A percentile compares a stretch with the other conserved stretches of the same genome.
phyloP scores from a whole-genome alignment of 2,113 vertebrate species.

The Heteronetta atricapilla region DNA sequence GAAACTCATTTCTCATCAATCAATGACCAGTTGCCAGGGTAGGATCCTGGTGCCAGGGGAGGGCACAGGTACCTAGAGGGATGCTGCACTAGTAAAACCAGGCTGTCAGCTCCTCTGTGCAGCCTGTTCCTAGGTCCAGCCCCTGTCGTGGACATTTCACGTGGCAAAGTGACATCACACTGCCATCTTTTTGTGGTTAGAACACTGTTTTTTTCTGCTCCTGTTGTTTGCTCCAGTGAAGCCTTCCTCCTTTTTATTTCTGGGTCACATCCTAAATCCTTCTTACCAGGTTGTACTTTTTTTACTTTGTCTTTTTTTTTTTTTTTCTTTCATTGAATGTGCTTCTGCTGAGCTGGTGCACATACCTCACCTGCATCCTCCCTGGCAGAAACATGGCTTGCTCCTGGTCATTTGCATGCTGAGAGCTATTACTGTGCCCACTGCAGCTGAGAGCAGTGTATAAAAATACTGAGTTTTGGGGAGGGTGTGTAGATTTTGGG shows the following conservation, averaged over 20 bases:
- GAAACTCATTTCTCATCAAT: neutral
- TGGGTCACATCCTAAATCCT: neutral
- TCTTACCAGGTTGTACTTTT: neutral
- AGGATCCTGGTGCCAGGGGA: neutral
- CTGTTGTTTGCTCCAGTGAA: neutral
- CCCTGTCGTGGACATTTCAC: neutral
- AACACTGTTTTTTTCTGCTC: neutral
- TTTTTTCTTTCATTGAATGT: neutral
- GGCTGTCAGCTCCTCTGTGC: fast-evolving
- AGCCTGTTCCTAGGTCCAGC: neutral
- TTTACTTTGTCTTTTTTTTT: neutral
- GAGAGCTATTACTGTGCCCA: neutral
- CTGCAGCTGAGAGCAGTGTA: neutral
- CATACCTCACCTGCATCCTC: neutral
- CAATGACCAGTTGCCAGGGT: neutral
- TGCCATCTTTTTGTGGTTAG: neutral
- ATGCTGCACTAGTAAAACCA: neutral
- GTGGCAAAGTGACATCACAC: fast-evolving
- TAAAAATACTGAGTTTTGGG: slow-evolving; percentile 1
- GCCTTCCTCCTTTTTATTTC: neutral
- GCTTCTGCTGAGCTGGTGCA: neutral
- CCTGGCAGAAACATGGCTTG: neutral
- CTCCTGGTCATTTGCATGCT: neutral
- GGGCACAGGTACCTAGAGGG: fast-evolving
- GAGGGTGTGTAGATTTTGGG: slow-evolving; percentile 33